Base-by-base conservation (phyloP, 2,888 invertebrate genomes). In the Phyllotreta striolata region DNA sequence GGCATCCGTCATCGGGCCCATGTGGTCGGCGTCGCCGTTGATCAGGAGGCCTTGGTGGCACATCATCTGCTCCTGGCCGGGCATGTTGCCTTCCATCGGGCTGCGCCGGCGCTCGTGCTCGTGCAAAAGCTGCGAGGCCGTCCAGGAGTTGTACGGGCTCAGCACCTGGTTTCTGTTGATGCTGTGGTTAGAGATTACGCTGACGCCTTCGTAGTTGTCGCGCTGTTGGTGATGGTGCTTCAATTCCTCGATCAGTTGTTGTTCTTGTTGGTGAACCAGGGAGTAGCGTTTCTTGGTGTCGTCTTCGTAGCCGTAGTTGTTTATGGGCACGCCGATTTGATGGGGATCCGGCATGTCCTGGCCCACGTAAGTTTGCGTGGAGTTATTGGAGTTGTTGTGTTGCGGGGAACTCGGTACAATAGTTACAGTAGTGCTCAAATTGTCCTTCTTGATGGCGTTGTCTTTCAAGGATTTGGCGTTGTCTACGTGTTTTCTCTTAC, bases 141-240 rank as follows among this genome's bases (percentile, higher is more conserved):
- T 85, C 87, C 87, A 87, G 0, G 85, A 85, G 71, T 85, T 86
- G 72, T 83, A 85, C 0, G 85, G 86, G 68, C 84, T 85, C 38
- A 85, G 75, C 6, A 66, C 83, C 1, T 81, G 82, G 43, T 78
- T 80, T 39, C 83, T 72, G 40, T 80, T 81, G 9, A 83, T 74
- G 1, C 80, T 82, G 55, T 81, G 81, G 63, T 78, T 82, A 62
- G 81, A 79, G 59, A 81, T 80, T 1, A 81, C 79, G 63, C 81
- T 80, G 6, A 81, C 65, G 4, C 78, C 79, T 13, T 74, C 77
- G 63, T 79, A 80, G 46, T 74, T 76, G 10, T 75, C 72, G 47
- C 74, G 74, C 47, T 70, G 72, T 62, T 74, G 74, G 58, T 82
- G 82, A 63, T 83, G 83, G 44, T 81, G 80, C 67, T 81, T 82